Evolutionary conservation across 2,888 invertebrate genomes (phyloP).

Genomic region (Dryocosmus kuriphilus): DNA sequence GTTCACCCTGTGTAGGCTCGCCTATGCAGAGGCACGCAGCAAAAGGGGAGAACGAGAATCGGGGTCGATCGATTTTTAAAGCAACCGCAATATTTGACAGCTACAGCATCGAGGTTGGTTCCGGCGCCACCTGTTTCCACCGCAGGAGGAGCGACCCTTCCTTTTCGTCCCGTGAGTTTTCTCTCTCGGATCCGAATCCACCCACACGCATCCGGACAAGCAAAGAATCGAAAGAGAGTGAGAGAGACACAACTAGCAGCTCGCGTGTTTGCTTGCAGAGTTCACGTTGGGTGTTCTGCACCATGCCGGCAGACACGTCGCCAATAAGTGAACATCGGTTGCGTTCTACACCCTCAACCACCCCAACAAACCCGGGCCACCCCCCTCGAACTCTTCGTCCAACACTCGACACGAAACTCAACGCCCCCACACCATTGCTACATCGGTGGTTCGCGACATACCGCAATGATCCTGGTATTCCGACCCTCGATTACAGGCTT

Average conservation of each 20-base stretch:
- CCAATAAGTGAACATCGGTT: constrained; percentile 78
- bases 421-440: constrained; percentile 48
- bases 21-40: constrained; percentile 54
- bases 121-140: constrained; percentile 75
- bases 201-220: constrained; percentile 57
- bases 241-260: constrained; percentile 52
- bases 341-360: constrained; percentile 62
- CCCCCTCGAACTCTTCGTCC: constrained; percentile 17
- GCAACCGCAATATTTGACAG: constrained; percentile 77
- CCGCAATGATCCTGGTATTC: constrained; percentile 62
- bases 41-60: constrained; percentile 57
- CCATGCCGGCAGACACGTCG: constrained; percentile 77
- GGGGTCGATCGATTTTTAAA: constrained; percentile 75
- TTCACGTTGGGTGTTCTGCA: constrained; percentile 64
- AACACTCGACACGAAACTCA: constrained; percentile 32
- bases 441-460: constrained; percentile 64
- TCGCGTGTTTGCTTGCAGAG: constrained; percentile 59
- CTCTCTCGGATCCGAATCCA: constrained; percentile 55
- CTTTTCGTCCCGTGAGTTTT: constrained; percentile 48
- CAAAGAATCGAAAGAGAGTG: constrained; percentile 42
- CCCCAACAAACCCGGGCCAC: constrained; percentile 52
- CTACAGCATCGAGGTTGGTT: constrained; percentile 67
- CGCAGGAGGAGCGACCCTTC: constrained; percentile 52
- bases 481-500: constrained; percentile 54
- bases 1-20: constrained; percentile 44